Conservation (phyloP, 1,140 invertebrate genomes). For the Nymphalis io region DNA sequence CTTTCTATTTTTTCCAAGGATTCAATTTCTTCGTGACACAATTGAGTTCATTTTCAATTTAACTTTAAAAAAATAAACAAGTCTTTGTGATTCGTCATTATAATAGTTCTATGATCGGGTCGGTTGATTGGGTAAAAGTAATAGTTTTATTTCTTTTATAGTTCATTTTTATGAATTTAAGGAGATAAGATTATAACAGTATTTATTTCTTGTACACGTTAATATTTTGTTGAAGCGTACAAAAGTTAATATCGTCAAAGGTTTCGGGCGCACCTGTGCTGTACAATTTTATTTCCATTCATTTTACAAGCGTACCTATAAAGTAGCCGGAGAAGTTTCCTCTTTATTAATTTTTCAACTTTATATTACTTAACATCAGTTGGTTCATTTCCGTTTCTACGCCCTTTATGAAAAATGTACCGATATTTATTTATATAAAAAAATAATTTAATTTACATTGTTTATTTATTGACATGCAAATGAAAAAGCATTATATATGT, state of each 20-base stretch:
- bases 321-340: slow-evolving; percentile 72
- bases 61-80: slow-evolving; percentile 18
- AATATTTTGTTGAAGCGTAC: slow-evolving; percentile 53
- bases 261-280: slow-evolving; percentile 75
- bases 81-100: slow-evolving; percentile 1
- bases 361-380: slow-evolving; percentile 76
- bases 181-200: not conserved
- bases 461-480: too few relatives aligned
- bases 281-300: slow-evolving; percentile 79
- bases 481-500: too few relatives aligned
- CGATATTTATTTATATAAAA: slow-evolving; percentile 19
- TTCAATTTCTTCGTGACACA: slow-evolving; percentile 63
- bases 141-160: not conserved
- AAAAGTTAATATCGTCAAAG: slow-evolving; percentile 79
- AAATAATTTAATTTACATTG: not conserved
- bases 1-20: slow-evolving; percentile 55
- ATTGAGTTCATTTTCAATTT: slow-evolving; percentile 39
- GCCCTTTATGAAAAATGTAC: slow-evolving; percentile 25
- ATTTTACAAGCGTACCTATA: slow-evolving; percentile 78
- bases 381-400: slow-evolving; percentile 56
- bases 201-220: slow-evolving; percentile 23
- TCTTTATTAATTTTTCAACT: slow-evolving; percentile 81
- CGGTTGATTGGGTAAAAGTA: not conserved
- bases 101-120: not conserved
- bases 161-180: not conserved